These are phyloP conservation scores for Schlechtendalia chinensis DNA, from an alignment of 1,140 invertebrate genomes.

Conservation along the genomic window DNA sequence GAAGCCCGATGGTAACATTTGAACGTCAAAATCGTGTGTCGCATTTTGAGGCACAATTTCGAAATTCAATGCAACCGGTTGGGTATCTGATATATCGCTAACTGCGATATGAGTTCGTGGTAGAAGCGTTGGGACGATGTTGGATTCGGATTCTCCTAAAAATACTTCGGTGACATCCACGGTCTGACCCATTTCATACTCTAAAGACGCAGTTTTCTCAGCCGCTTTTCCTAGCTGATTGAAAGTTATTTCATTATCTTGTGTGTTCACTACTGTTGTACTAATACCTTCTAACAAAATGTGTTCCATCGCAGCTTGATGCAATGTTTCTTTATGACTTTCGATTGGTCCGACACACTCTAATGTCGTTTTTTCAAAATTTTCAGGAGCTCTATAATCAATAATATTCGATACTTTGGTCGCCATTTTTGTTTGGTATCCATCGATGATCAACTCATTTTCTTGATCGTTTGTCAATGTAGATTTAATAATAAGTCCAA, in stretches of 20 bases:
- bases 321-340: too few species aligned
- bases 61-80: neutral
- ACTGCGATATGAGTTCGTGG: neutral
- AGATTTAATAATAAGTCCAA: neutral
- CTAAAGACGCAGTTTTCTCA: neutral
- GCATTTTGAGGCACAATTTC: neutral
- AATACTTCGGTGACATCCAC: constrained; percentile 14
- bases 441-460: neutral
- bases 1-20: neutral
- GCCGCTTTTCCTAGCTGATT: neutral
- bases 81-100: neutral
- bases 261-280: constrained; percentile 4
- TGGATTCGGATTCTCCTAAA: constrained; percentile 3
- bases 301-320: neutral
- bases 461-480: constrained; percentile 6
- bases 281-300: constrained; percentile 16
- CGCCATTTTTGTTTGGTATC: neutral
- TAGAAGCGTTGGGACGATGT: neutral
- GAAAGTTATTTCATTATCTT: constrained; percentile 29
- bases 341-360: neutral
- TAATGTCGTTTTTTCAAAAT: constrained; percentile 12
- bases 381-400: constrained; percentile 14
- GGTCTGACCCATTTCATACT: neutral
- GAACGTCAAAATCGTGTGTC: neutral
- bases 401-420: constrained; percentile 5